phyloP scores from a whole-genome alignment of 2,888 invertebrate species.

The Pollenia angustigena region DNA sequence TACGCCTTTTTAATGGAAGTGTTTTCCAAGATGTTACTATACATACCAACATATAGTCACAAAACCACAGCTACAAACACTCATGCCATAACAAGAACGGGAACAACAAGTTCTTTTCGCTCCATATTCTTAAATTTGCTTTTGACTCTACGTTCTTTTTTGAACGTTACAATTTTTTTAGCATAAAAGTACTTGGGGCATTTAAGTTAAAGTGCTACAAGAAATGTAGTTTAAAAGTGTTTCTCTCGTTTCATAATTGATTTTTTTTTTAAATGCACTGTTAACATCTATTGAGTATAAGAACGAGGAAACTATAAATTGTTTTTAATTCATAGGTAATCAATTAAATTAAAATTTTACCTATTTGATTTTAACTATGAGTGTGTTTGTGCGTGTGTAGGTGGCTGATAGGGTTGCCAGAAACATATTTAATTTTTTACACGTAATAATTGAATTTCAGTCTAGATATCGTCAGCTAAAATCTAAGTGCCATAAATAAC shows the following conservation, averaged over 20 bases:
- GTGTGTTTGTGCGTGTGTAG: background rate
- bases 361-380: background rate
- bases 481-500: too few relatives aligned
- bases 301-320: background rate
- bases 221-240: background rate
- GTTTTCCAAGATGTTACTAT: slow-evolving; percentile 50
- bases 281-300: too few relatives aligned
- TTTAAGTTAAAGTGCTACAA: slow-evolving; percentile 48
- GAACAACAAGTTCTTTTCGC: background rate
- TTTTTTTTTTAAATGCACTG: too few relatives aligned
- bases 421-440: too few relatives aligned
- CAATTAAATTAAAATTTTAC: slow-evolving; percentile 6
- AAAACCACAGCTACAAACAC: background rate
- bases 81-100: background rate
- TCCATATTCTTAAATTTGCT: slow-evolving; percentile 13
- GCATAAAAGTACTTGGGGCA: slow-evolving; percentile 32
- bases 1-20: slow-evolving; percentile 37
- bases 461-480: too few relatives aligned
- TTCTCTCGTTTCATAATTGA: too few relatives aligned
- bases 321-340: slow-evolving; percentile 1
- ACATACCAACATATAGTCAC: background rate
- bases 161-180: background rate
- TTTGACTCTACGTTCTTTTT: slow-evolving; percentile 32
- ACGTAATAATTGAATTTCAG: too few relatives aligned
- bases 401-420: too few relatives aligned